phyloP scores from a whole-genome alignment of 2,888 invertebrate genomes.

The Eucriotettix oculatus region DNA sequence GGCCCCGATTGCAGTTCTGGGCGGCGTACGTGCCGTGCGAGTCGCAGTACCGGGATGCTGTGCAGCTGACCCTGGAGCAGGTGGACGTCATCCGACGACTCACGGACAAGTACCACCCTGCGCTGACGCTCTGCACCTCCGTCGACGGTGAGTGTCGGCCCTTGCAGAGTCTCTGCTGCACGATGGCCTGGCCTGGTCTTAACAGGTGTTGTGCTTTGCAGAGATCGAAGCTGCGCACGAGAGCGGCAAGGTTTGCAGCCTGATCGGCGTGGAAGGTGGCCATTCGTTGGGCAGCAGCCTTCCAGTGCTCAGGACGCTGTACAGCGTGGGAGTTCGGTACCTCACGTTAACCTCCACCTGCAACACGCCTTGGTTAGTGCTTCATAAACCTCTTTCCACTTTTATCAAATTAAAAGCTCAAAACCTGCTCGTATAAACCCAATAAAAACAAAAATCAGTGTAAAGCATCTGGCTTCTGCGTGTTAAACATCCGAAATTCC shows the following conservation, averaged over 20 bases:
- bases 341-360: conserved; percentile 54
- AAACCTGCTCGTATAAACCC: too few species aligned
- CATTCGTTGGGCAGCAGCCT: conserved; percentile 32
- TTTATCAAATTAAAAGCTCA: too few species aligned
- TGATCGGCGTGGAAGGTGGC: conserved; percentile 32
- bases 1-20: conserved; percentile 78
- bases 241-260: conserved; percentile 25
- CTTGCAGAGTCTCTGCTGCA: too few species aligned
- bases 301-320: conserved; percentile 30
- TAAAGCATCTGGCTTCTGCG: too few species aligned
- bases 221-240: conserved; percentile 26
- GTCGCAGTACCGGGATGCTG: conserved; percentile 68
- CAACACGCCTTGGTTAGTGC: conserved; percentile 54
- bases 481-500: too few species aligned
- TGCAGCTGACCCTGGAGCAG: conserved; percentile 69
- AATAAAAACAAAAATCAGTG: too few species aligned
- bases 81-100: conserved; percentile 71
- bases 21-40: conserved; percentile 72
- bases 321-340: conserved; percentile 28
- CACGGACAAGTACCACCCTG: conserved; percentile 61
- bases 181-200: too few species aligned
- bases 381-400: too few species aligned
- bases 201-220: conserved; percentile 16
- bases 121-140: conserved; percentile 59
- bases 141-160: conserved; percentile 46